A percentile compares a stretch with the other conserved stretches of the same genome.
These are phyloP conservation scores for Sebastes variabilis DNA, from an alignment of 2,797 vertebrate genomes.

Conservation along the genomic window DNA sequence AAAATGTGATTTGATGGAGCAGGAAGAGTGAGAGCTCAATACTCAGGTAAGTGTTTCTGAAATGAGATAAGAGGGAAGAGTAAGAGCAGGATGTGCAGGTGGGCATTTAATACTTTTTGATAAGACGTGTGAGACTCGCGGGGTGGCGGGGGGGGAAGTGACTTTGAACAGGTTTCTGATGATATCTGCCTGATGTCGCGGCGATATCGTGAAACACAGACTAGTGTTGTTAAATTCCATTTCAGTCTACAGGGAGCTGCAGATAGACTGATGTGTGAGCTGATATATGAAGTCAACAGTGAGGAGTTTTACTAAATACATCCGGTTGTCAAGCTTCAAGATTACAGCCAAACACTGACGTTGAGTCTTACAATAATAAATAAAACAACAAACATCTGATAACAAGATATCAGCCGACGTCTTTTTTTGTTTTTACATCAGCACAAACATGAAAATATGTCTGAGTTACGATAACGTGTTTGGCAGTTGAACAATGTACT, in stretches of 20 bases:
- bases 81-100: conserved; percentile 29
- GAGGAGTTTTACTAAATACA: neutral
- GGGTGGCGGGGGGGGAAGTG: neutral
- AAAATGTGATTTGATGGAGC: conserved; percentile 35
- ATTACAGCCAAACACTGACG: neutral
- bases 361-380: neutral
- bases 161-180: conserved; percentile 15
- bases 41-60: conserved; percentile 50
- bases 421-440: neutral
- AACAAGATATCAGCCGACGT: neutral
- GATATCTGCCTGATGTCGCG: neutral
- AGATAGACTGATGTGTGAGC: neutral
- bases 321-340: neutral
- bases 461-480: neutral
- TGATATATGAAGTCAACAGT: neutral
- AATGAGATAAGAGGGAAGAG: conserved; percentile 55
- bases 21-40: conserved; percentile 17
- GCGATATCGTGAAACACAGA: neutral
- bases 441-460: neutral
- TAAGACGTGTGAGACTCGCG: neutral
- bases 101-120: conserved; percentile 47
- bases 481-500: no score
- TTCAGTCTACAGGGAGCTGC: neutral
- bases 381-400: neutral
- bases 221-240: neutral